Percentiles rank a stretch among this genome's conserved stretches.
Conservation (phyloP, 2,797 vertebrate species). For the Sarcoramphus papa region DNA sequence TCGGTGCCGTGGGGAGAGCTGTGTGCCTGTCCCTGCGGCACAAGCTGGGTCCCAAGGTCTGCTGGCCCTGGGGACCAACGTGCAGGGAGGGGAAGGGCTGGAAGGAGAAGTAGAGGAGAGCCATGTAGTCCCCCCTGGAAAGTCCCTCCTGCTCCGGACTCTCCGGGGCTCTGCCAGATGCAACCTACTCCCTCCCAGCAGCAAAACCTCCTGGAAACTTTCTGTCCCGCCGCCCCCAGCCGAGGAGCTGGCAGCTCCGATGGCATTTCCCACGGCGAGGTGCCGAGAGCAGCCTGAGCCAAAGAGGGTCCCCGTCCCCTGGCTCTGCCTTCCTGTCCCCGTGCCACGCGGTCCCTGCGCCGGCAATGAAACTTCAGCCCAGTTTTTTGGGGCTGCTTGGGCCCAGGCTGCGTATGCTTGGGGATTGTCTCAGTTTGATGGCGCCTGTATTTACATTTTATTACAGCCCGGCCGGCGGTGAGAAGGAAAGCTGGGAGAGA, state of each 20-base stretch:
- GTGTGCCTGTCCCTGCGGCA: fast-evolving
- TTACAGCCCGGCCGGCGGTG: fast-evolving
- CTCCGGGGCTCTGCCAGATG: background rate
- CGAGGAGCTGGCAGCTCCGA: background rate
- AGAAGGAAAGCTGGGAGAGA: background rate
- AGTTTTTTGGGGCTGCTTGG: background rate
- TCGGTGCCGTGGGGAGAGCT: fast-evolving
- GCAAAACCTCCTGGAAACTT: background rate
- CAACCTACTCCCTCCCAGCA: fast-evolving
- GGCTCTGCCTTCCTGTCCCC: background rate
- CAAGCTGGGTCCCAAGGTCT: background rate
- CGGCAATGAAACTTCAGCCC: background rate
- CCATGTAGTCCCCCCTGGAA: background rate
- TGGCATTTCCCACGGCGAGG: background rate
- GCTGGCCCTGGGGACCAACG: background rate
- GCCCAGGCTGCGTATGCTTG: background rate
- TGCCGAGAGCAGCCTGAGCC: fast-evolving
- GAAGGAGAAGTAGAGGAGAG: background rate
- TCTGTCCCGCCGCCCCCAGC: fast-evolving
- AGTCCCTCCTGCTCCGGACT: background rate
- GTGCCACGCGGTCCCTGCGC: fast-evolving
- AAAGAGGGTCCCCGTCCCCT: fast-evolving
- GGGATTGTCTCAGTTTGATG: background rate
- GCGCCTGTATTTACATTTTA: background rate
- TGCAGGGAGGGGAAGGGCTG: background rate